Conservation (phyloP, 2,113 vertebrate species). For the Zeus faber region DNA sequence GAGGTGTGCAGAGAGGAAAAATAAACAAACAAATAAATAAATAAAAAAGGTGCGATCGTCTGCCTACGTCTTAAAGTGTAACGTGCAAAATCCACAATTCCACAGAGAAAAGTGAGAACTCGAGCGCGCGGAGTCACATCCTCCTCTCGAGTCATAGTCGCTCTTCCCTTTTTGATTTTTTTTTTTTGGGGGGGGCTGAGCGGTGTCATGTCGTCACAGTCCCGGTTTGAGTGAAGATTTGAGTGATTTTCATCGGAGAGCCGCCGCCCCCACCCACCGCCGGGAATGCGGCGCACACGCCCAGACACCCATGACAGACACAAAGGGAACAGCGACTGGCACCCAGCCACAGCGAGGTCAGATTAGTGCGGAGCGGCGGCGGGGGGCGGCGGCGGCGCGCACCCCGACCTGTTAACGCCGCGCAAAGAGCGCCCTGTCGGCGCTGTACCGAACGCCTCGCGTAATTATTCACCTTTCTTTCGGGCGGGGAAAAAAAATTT, state of each 20-base stretch:
- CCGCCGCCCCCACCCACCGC: conserved; percentile 3
- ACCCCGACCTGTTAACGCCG: conserved; percentile 29
- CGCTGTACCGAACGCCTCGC: too few species aligned
- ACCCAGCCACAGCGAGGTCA: conserved; percentile 20
- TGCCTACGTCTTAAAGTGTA: too few species aligned
- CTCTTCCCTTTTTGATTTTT: conserved; percentile 31
- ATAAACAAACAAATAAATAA: too few species aligned
- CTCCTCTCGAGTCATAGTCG: too few species aligned
- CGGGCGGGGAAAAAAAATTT: too few species aligned
- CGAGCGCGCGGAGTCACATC: too few species aligned
- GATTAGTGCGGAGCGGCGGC: conserved; percentile 34
- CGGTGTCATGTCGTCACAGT: neutral
- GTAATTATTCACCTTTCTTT: too few species aligned
- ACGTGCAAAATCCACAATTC: too few species aligned
- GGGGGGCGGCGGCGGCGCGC: neutral
- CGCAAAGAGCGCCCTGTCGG: too few species aligned
- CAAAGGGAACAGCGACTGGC: conserved; percentile 3
- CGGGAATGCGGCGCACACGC: neutral
- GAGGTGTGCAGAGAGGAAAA: too few species aligned
- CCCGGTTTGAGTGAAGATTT: conserved; percentile 17
- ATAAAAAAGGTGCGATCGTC: too few species aligned
- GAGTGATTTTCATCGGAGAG: conserved; percentile 34
- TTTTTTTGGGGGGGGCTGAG: conserved; percentile 8
- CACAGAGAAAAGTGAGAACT: too few species aligned
- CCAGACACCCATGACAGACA: conserved; percentile 21